Evolutionary conservation across 2,888 invertebrate species (phyloP), one percentile per base, ranked within the genome.

Genomic region (Monochamus alternatus): DNA sequence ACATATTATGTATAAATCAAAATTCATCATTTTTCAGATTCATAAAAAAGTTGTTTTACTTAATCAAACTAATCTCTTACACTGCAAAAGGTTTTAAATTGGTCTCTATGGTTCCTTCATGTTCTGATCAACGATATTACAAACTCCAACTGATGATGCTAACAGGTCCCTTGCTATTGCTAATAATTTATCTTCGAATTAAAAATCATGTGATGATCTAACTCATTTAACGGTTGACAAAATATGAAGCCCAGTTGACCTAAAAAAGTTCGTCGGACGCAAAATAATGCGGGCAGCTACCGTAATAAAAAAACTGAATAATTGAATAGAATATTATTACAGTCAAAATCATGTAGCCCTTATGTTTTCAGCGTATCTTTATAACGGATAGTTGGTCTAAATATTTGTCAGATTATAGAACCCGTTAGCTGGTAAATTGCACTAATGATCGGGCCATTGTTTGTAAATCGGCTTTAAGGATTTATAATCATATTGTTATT

Each of bases 381-480:
- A 55, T 79, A 79, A 79, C 79, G 79, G 79, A 73, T 76, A 73
- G 67, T 74, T 71, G 79, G 65, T 73, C 78, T 76, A 73, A 72
- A 79, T 78, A 78, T 76, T 76, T 62, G 71, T 51, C 52, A 71
- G 52, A 63, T 71, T 71, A 71, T 38, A 79, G 75, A 75, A 75
- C 71, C 79, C 79, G 79, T 79, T 79, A 79, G 75, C 74, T 76
- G 75, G 75, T 77, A 78, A 80, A 81, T 75, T 75, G 74, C 74
- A 78, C 79, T 80, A 80, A 78, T 78, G 76, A 81, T 81, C 78
- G 66, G 76, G 75, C 78, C 75, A 82, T 82, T 82, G 82, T 82
- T 81, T 82, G 80, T 79, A 82, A 82, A 82, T 79, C 64, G 76
- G 67, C 76, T 71, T 75, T 51, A 67, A 66, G 64, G 76, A 76